Conservation (phyloP, 2,113 vertebrate genomes). For the Sinocyclocheilus anophthalmus region DNA sequence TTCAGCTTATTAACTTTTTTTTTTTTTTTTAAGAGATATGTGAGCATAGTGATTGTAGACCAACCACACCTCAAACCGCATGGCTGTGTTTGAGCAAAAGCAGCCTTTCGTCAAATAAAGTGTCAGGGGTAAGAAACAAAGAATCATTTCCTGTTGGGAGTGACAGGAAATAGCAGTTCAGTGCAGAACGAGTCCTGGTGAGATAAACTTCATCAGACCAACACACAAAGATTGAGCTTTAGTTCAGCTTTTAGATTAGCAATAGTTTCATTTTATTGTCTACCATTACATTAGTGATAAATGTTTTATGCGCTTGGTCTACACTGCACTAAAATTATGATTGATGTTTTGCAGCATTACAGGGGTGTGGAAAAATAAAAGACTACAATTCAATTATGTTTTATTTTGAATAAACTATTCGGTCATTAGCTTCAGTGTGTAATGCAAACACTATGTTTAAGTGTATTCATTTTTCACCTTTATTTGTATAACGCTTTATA, state of each 20-base stretch:
- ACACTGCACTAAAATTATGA: background rate
- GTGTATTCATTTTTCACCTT: background rate
- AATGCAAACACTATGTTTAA: background rate
- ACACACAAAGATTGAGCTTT: background rate
- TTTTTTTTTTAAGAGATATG: no score
- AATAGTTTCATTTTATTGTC: background rate
- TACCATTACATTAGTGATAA: background rate
- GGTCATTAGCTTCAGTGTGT: background rate
- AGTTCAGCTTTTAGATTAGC: background rate
- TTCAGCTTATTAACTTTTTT: no score
- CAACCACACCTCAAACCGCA: background rate
- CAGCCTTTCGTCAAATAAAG: background rate
- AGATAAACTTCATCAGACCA: background rate
- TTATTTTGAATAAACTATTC: no score
- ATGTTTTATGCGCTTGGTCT: background rate
- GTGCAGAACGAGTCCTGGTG: background rate
- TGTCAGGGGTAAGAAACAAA: background rate
- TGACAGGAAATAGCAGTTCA: conserved; percentile 23
- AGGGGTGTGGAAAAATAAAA: no score
- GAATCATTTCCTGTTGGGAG: conserved; percentile 10
- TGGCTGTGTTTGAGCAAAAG: background rate
- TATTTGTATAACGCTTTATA: no score
- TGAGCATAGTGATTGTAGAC: background rate
- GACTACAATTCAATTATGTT: no score
- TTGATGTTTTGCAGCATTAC: background rate